Percentiles rank a stretch among this genome's conserved stretches.
Evolutionary conservation across 2,888 invertebrate genomes (phyloP).

Genomic region (Drosophila kokeensis): DNA sequence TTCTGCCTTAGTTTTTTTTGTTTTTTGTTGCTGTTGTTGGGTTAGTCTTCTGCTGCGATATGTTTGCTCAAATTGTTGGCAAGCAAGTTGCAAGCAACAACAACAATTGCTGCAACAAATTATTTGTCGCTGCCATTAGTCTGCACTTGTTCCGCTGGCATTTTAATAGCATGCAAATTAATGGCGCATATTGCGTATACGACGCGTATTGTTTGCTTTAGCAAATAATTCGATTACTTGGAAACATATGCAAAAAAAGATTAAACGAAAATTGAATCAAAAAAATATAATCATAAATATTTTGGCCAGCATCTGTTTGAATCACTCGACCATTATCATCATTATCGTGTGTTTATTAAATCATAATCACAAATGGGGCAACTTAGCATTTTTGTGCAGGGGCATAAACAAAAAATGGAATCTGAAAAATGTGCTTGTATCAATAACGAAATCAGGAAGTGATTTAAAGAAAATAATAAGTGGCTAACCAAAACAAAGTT

Average conservation of each 20-base stretch:
- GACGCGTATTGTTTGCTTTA: constrained; percentile 38
- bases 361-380: constrained; percentile 47
- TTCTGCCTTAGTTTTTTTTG: constrained; percentile 1
- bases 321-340: constrained; percentile 1
- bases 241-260: constrained; percentile 36
- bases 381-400: constrained; percentile 35
- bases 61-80: constrained; percentile 61
- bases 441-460: constrained; percentile 13
- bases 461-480: not conserved
- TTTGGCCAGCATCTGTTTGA: constrained; percentile 22
- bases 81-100: constrained; percentile 37
- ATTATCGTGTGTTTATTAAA: constrained; percentile 39
- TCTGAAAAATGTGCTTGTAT: constrained; percentile 2
- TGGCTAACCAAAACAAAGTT: not conserved
- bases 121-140: constrained; percentile 43
- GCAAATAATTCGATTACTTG: constrained; percentile 40
- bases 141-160: constrained; percentile 60
- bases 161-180: constrained; percentile 76
- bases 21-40: not conserved
- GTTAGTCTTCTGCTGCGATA: constrained; percentile 6
- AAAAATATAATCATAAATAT: constrained; percentile 62
- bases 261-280: constrained; percentile 59
- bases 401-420: constrained; percentile 11
- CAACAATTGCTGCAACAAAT: constrained; percentile 56
- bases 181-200: constrained; percentile 71